Percentiles rank a stretch among this genome's conserved stretches.
Conservation (phyloP, 2,113 vertebrate species). For the Myrmecophaga tridactyla region DNA sequence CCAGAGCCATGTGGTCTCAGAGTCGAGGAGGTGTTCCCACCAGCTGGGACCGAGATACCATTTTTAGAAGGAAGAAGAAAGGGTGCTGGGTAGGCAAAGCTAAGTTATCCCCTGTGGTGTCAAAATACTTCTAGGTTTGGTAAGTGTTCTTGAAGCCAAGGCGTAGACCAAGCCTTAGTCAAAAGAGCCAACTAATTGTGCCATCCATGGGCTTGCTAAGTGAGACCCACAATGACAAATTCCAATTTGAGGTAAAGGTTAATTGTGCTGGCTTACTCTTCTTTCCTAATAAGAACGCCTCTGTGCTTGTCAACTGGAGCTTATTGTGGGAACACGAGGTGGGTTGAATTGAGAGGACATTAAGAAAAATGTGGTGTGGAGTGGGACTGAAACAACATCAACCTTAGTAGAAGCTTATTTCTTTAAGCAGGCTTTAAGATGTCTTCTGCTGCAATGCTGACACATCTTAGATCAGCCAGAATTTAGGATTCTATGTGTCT, state of each 20-base stretch:
- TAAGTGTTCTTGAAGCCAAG: background rate
- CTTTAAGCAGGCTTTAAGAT: background rate
- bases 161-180: background rate
- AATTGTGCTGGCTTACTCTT: background rate
- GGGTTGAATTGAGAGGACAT: rapidly evolving
- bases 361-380: background rate
- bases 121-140: background rate
- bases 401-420: background rate
- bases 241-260: background rate
- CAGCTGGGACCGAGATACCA: background rate
- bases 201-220: background rate
- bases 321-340: background rate
- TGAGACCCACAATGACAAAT: background rate
- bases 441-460: background rate
- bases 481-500: background rate
- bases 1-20: background rate
- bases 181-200: background rate
- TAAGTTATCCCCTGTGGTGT: background rate
- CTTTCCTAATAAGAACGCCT: background rate
- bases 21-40: background rate
- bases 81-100: background rate
- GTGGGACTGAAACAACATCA: too few species aligned
- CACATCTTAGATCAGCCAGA: background rate
- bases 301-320: background rate
- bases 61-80: background rate